phyloP scores from a whole-genome alignment of 1,140 invertebrate genomes.

The Drosophila gunungcola region DNA sequence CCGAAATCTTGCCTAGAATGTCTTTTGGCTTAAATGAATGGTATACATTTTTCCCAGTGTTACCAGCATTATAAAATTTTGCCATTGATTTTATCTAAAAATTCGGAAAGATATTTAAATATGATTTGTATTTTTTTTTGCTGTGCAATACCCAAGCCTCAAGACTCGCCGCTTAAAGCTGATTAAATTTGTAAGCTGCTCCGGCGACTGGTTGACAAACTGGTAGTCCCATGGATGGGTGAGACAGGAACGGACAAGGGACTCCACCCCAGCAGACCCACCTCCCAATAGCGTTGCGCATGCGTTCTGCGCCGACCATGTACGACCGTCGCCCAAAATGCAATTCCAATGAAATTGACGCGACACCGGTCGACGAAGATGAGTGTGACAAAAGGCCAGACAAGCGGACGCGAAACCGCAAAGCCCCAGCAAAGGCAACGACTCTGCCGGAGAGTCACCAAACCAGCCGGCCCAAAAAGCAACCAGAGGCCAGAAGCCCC shows the following conservation, averaged over 20 bases:
- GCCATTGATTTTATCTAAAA: background rate
- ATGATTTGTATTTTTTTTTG: conserved; percentile 7
- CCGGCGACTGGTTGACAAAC: conserved; percentile 72
- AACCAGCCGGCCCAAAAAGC: conserved; percentile 18
- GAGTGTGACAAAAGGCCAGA: conserved; percentile 79
- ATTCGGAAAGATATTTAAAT: background rate
- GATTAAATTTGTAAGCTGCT: conserved; percentile 78
- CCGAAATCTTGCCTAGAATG: too few species aligned
- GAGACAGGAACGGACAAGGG: conserved; percentile 14
- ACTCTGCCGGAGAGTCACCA: conserved; percentile 10
- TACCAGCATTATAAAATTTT: background rate
- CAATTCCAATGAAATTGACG: conserved; percentile 76
- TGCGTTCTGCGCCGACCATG: conserved; percentile 51
- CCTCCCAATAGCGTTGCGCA: conserved; percentile 47
- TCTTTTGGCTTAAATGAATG: too few species aligned
- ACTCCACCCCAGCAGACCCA: background rate
- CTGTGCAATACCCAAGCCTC: conserved; percentile 16
- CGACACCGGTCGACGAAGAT: conserved; percentile 73
- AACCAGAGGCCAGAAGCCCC: conserved; percentile 11
- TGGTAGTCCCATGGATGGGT: conserved; percentile 43
- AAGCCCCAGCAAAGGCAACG: conserved; percentile 34
- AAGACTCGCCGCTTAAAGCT: conserved; percentile 58
- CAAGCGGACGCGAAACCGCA: conserved; percentile 52
- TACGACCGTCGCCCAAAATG: conserved; percentile 54
- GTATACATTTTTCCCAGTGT: background rate